phyloP scores from a whole-genome alignment of 2,888 invertebrate species.

The Mythimna albipuncta region DNA sequence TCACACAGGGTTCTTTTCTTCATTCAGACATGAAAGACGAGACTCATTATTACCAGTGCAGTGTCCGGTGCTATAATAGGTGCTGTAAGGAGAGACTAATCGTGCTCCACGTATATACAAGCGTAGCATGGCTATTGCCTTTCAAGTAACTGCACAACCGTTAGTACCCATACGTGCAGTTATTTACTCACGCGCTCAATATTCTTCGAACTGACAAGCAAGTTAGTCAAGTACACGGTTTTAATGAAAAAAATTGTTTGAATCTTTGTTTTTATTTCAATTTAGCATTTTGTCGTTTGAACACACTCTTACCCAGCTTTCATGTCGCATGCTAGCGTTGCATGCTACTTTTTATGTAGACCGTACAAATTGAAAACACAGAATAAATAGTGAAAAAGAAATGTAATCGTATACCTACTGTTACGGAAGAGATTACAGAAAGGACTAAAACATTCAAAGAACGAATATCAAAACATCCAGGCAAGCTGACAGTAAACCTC shows the following conservation, averaged over 20 bases:
- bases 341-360: no score
- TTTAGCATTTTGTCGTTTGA: neutral
- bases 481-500: no score
- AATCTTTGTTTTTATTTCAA: neutral
- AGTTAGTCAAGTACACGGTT: neutral
- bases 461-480: no score
- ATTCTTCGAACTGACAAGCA: neutral
- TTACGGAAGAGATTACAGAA: no score
- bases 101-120: neutral
- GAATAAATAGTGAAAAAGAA: no score
- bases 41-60: slow-evolving; percentile 33
- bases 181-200: neutral
- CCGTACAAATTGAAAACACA: no score
- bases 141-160: neutral
- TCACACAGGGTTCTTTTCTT: slow-evolving; percentile 51
- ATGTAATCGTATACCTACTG: no score
- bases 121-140: neutral
- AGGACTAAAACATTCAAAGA: no score
- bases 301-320: neutral
- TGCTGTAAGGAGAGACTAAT: slow-evolving; percentile 34
- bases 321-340: no score
- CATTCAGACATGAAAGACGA: slow-evolving; percentile 44
- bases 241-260: neutral
- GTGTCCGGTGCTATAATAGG: slow-evolving; percentile 22
- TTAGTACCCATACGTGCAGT: neutral